phyloP scores from a whole-genome alignment of 1,140 invertebrate genomes.

The Drosophila punjabiensis region DNA sequence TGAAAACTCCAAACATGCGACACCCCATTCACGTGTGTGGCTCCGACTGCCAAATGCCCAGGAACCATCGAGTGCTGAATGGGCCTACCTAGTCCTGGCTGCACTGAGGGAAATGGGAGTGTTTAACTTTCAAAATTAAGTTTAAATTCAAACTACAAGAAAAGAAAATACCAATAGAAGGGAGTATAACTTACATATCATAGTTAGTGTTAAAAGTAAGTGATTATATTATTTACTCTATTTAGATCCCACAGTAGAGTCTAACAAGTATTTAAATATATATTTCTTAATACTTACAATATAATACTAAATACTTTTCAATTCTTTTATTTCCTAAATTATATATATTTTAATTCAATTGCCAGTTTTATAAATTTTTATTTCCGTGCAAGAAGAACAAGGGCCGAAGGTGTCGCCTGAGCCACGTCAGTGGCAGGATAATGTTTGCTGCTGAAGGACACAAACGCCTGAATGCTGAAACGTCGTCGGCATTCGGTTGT shows the following conservation, averaged over 20 bases:
- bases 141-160: background rate
- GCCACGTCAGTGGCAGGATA: slow-evolving; percentile 40
- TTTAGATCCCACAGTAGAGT: no score
- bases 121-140: background rate
- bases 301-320: background rate
- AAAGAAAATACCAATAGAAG: background rate
- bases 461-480: slow-evolving; percentile 65
- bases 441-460: slow-evolving; percentile 57
- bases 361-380: background rate
- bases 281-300: background rate
- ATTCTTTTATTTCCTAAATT: no score
- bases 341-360: background rate
- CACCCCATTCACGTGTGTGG: slow-evolving; percentile 55
- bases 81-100: slow-evolving; percentile 1
- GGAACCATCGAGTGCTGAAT: slow-evolving; percentile 23
- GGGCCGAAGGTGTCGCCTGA: slow-evolving; percentile 32
- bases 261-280: no score
- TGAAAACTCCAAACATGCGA: slow-evolving; percentile 57
- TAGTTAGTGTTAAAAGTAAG: background rate
- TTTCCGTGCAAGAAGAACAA: slow-evolving; percentile 22
- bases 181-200: background rate
- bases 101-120: background rate
- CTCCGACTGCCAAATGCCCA: slow-evolving; percentile 18
- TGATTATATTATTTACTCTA: background rate
- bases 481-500: slow-evolving; percentile 76